These are phyloP conservation scores for Epistrophe grossulariae DNA, from an alignment of 2,888 invertebrate genomes.

Conservation along the genomic window DNA sequence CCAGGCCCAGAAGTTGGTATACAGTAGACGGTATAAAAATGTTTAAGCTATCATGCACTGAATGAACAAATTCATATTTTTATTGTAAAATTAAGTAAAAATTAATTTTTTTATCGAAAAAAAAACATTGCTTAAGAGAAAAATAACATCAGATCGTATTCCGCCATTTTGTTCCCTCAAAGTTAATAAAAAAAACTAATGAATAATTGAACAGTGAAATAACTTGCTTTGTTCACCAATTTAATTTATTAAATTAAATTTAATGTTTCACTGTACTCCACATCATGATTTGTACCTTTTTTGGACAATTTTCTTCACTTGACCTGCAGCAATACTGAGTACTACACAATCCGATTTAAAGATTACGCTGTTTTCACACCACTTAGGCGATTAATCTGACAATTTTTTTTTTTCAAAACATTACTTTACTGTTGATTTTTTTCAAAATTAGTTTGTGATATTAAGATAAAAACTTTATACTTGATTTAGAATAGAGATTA, in stretches of 20 bases:
- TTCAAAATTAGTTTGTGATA: not conserved
- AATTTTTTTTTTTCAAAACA: conserved; percentile 17
- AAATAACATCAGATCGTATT: conserved; percentile 26
- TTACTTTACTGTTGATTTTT: not conserved
- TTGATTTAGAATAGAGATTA: not conserved
- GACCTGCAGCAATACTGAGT: conserved; percentile 24
- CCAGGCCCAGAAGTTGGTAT: not conserved
- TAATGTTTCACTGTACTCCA: not conserved
- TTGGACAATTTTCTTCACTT: not conserved
- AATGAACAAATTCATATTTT: not conserved
- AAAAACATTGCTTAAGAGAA: not conserved
- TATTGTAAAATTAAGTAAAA: not conserved
- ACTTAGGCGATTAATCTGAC: conserved; percentile 17
- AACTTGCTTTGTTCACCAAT: not conserved
- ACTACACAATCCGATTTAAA: conserved; percentile 6
- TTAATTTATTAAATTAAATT: not conserved
- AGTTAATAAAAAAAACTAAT: conserved; percentile 25
- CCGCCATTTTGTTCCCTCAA: conserved; percentile 67
- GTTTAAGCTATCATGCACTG: not conserved
- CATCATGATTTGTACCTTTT: conserved; percentile 39
- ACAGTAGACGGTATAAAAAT: not conserved
- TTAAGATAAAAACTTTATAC: not conserved
- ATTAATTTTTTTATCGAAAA: not conserved
- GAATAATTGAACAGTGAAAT: not conserved
- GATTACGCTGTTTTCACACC: conserved; percentile 36